Base-by-base conservation (phyloP, 2,888 invertebrate species). In the Nemurella pictetii region DNA sequence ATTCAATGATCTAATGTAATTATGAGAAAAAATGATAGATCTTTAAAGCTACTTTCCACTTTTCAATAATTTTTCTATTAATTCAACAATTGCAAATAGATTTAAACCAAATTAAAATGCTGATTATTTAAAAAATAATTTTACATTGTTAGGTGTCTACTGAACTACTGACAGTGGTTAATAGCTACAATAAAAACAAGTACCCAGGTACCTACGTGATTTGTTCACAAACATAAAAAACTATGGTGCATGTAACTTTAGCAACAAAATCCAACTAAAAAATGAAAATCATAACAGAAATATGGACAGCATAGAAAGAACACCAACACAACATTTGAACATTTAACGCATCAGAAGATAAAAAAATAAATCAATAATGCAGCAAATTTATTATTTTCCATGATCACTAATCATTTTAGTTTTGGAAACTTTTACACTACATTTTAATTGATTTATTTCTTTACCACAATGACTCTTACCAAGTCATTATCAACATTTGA, bases 281-380 rank as follows among this genome's bases (percentile, higher is more conserved):
- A 9, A 75, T n/a, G n/a, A 75, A 75, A 75, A 29, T n/a, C 9
- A 7, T 78, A n/a, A n/a, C n/a, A n/a, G 28, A 20, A 75, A 27
- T 75, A 7, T 75, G 3, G 75, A 78, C 30, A 29, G 81, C 26
- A 80, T 29, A 30, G 30, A 32, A 80, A 80, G 25, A 30, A 80
- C 32, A 80, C 29, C 35, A 80, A 35, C 36, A 80, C 81, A 35
- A 80, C 81, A 80, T 29, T 78, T 78, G 9, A n/a, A 29, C 30
- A 78, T 29, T 78, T 28, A 78, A 78, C 29, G 30, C n/a, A 29
- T 15, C 30, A 78, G 78, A 20, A 78, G 5, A 78, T 20, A 29
- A 78, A 30, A 15, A 55, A 55, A 55, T 55, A 55, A 55, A 20
- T 20, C 55, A 55, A 32, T 32, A 55, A 55, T 55, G 55, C 55